These are phyloP conservation scores for Megamerina dolium DNA, from an alignment of 2,888 invertebrate species.

Conservation along the genomic window DNA sequence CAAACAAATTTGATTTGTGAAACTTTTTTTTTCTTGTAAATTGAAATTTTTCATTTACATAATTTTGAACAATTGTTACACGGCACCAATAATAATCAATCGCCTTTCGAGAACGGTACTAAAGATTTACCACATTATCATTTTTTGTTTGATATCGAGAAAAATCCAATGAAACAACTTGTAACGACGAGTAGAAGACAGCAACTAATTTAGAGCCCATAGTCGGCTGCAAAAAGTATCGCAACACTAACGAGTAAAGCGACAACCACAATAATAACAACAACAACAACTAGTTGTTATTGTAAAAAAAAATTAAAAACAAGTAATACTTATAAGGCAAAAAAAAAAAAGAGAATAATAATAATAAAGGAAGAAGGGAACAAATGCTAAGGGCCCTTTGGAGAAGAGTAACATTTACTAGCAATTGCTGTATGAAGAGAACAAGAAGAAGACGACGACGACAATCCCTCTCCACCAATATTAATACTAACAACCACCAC, in stretches of 20 bases:
- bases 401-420: constrained; percentile 2
- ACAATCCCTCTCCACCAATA: no score
- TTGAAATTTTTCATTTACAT: no score
- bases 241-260: constrained; percentile 28
- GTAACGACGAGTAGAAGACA: constrained; percentile 46
- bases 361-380: constrained; percentile 9
- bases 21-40: neutral
- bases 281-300: no score
- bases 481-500: constrained; percentile 16
- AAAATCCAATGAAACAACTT: constrained; percentile 32
- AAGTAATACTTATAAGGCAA: constrained; percentile 5
- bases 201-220: constrained; percentile 44
- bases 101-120: no score
- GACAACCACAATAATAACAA: constrained; percentile 29
- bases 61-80: constrained; percentile 27
- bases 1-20: neutral
- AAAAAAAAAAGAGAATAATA: constrained; percentile 5
- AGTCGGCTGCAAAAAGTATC: constrained; percentile 29
- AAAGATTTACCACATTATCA: no score
- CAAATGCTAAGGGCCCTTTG: constrained; percentile 29
- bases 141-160: constrained; percentile 6
- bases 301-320: constrained; percentile 7
- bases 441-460: constrained; percentile 9
- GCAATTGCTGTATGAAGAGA: neutral
- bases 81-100: constrained; percentile 16